phyloP scores from a whole-genome alignment of 92 coral and sea anemone genomes.

The Palythoa heliodiscus region DNA sequence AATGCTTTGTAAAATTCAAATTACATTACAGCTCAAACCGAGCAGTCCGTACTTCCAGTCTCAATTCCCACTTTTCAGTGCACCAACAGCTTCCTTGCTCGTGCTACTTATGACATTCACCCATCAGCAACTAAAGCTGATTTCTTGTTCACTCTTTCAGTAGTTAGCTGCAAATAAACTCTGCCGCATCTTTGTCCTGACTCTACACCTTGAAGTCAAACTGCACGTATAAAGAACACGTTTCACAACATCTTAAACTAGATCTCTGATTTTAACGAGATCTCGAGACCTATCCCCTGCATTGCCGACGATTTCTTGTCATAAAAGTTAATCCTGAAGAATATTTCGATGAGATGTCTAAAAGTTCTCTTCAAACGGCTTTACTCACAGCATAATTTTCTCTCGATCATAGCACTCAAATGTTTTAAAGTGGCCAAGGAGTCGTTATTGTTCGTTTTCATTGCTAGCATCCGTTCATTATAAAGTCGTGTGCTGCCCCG shows the following conservation, averaged over 20 bases:
- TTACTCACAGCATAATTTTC: background rate
- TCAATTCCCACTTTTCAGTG: background rate
- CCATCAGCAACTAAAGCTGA: background rate
- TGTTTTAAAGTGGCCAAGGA: background rate
- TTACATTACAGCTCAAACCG: background rate
- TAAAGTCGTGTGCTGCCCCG: constrained; percentile 24
- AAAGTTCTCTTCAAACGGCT: background rate
- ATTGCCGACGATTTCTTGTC: too few relatives aligned
- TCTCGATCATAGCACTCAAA: background rate
- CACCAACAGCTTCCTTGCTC: background rate
- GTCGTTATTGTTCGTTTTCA: background rate
- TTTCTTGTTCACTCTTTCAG: background rate
- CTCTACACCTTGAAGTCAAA: background rate
- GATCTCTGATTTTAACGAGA: too few relatives aligned
- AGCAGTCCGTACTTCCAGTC: background rate
- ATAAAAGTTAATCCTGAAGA: too few relatives aligned
- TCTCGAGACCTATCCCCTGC: too few relatives aligned
- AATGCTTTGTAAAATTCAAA: constrained; percentile 5
- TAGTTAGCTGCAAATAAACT: background rate
- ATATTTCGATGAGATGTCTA: background rate
- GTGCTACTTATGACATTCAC: too few relatives aligned
- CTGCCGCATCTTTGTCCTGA: background rate
- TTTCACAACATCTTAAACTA: too few relatives aligned
- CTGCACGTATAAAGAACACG: background rate
- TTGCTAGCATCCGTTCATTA: background rate